These are phyloP conservation scores for Gryllus bimaculatus DNA, from an alignment of 1,140 invertebrate species.

Conservation along the genomic window DNA sequence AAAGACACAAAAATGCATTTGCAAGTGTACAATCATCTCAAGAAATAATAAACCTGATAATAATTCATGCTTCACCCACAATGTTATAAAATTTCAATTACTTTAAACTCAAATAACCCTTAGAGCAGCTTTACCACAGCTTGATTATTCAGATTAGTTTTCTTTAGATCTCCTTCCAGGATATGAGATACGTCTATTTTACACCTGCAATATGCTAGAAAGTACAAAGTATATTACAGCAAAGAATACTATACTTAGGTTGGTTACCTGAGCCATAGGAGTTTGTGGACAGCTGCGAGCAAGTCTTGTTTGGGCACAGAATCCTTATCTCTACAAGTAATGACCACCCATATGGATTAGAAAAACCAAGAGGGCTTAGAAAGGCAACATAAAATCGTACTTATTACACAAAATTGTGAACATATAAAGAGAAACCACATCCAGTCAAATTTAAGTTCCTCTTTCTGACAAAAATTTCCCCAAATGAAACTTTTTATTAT, in stretches of 20 bases:
- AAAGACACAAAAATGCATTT: too few species aligned
- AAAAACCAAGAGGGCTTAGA: constrained; percentile 10
- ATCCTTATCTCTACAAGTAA: constrained; percentile 52
- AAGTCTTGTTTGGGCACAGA: constrained; percentile 59
- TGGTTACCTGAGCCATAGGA: constrained; percentile 57
- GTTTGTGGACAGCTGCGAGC: constrained; percentile 56
- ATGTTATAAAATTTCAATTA: too few species aligned
- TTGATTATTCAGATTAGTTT: too few species aligned
- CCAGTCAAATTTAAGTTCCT: neutral
- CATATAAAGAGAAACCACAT: neutral
- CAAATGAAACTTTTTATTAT: neutral
- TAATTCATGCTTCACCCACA: too few species aligned
- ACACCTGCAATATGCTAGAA: neutral
- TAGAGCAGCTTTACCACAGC: too few species aligned
- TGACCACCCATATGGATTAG: constrained; percentile 21
- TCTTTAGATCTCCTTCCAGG: too few species aligned
- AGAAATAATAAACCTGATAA: too few species aligned
- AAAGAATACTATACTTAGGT: neutral
- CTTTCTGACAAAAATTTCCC: neutral
- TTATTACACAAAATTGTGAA: constrained; percentile 8
- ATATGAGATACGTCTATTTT: too few species aligned
- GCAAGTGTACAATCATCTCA: too few species aligned
- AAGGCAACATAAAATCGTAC: constrained; percentile 6
- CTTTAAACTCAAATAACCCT: too few species aligned
- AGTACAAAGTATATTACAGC: neutral